Conservation (phyloP, 2,888 invertebrate species). For the Cyrtodaria siliqua region DNA sequence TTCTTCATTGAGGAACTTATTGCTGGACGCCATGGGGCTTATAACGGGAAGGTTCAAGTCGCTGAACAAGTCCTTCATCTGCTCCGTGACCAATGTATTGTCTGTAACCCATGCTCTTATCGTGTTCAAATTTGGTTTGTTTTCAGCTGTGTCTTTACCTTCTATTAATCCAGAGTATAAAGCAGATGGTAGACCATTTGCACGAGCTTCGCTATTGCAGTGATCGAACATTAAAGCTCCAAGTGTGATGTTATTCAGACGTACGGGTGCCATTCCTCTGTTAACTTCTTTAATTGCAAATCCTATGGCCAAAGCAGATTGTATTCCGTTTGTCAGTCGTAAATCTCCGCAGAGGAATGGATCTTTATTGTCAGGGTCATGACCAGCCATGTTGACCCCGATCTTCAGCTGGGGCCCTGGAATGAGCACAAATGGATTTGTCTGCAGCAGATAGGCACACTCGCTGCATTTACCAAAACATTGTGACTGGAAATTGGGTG, state of each 20-base stretch:
- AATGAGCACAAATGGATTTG: conserved; percentile 60
- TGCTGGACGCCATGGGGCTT: conserved; percentile 75
- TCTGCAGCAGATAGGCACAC: conserved; percentile 75
- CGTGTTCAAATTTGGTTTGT: conserved; percentile 46
- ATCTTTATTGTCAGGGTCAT: conserved; percentile 56
- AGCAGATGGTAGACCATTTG: conserved; percentile 73
- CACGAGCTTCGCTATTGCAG: conserved; percentile 72
- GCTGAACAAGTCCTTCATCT: conserved; percentile 77
- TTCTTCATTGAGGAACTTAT: conserved; percentile 66
- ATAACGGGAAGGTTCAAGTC: conserved; percentile 87
- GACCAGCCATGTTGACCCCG: conserved; percentile 75
- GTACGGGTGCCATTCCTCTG: conserved; percentile 66
- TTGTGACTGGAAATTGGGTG: conserved; percentile 37
- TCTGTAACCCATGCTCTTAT: conserved; percentile 79
- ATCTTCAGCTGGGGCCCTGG: conserved; percentile 73
- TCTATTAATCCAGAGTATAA: conserved; percentile 74
- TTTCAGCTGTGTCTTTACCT: conserved; percentile 10
- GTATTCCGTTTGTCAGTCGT: conserved; percentile 72
- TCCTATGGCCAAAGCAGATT: conserved; percentile 73
- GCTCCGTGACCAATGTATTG: conserved; percentile 68
- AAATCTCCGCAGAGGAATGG: conserved; percentile 73
- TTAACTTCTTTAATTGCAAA: conserved; percentile 77
- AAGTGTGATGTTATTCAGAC: conserved; percentile 69
- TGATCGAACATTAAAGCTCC: conserved; percentile 80
- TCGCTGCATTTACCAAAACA: conserved; percentile 72